Base-by-base conservation (phyloP, 1,140 invertebrate species). In the Battus philenor region DNA sequence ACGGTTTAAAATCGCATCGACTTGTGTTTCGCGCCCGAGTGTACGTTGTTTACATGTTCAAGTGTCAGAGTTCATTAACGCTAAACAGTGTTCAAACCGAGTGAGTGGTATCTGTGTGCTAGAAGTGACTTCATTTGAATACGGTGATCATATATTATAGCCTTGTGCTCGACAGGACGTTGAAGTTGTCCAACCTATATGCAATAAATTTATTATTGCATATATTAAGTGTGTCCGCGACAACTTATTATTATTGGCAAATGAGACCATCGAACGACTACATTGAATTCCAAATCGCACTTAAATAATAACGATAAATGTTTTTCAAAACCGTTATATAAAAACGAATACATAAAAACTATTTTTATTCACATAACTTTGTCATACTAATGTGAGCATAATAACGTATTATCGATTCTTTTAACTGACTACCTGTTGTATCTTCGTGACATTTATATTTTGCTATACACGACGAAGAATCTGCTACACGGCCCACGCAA, bases 31-130 rank as follows among this genome's bases (percentile, higher is more conserved):
- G 24, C 15, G 38, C 24, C 29, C 30, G 36, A 53, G 63, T 62
- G 59, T 50, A 13, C 24, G 12, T 41, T 34, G 33, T 49, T 45
- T 16, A 46, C 43, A 51, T 68, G 67, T 64, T 53, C 51, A 47
- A 54, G 71, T 79, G 71, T 67, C 64, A 71, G 64, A 71, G 63
- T 59, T 77, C 58, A 70, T 70, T 68, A 65, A 54, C 58, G 57
- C 60, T 55, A 62, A 51, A 54, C 32, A 44, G 51, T 67, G 56
- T 51, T 47, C 33, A 58, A 58, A 57, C 63, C 38, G 63, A 72
- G 75, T 80, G 74, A 71, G 53, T 52, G 62, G 70, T 61, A 52
- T 62, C 39, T 55, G 29, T 60, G 55, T 54, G 59, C 68, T 72
- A 54, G 64, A 69, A 59, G 64, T 71, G 66, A 56, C 61, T 59